Base-by-base conservation (phyloP, 2,113 vertebrate species). In the Agapornis roseicollis region DNA sequence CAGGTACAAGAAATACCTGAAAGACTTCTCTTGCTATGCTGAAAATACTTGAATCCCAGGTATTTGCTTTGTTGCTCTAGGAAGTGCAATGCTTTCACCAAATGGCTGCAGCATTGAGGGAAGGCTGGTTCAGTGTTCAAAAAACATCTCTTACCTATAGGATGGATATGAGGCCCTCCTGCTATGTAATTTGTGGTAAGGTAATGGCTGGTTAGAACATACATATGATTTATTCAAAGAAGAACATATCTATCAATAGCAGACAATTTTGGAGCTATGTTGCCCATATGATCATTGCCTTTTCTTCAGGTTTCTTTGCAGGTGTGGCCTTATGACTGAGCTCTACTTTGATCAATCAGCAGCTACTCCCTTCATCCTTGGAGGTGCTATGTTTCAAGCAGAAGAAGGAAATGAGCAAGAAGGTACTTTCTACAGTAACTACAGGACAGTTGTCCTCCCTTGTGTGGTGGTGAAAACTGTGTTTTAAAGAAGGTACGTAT, bases 391-490 rank as follows among this genome's bases (percentile, higher is more conserved):
- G 0, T 8, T 8, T 25, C 31, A 35, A 68, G 55, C 47, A 71
- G 42, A 46, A 71, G 81, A n/a, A 90, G 39, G n/a, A 65, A 39
- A 25, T 0, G 3, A 76, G 17, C 17, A 52, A 50, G n/a, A 60
- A 85, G 11, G 8, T 16, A 2, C 18, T 78, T 74, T 60, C 56
- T 93, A 18, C 25, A 77, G 8, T 2, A 1, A 27, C 13, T 2
- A 80, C 53, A 70, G 56, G 5, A 23, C 33, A 77, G 27, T 8
- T 70, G 20, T 86, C 6, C 41, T 91, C 42, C 31, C 17, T 18
- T 13, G 12, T 33, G 17, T 50, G 25, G 11, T 11, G 23, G 10
- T 3, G 13, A 64, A 81, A 78, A 2, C 50, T 3, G 0, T 7
- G 3, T 64, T 84, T 95, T 55, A 53, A 53, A 78, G 25, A 74